A percentile compares a stretch with the other conserved stretches of the same genome.
Evolutionary conservation across 2,888 invertebrate species (phyloP).

Genomic region (Polydrusus cervinus): DNA sequence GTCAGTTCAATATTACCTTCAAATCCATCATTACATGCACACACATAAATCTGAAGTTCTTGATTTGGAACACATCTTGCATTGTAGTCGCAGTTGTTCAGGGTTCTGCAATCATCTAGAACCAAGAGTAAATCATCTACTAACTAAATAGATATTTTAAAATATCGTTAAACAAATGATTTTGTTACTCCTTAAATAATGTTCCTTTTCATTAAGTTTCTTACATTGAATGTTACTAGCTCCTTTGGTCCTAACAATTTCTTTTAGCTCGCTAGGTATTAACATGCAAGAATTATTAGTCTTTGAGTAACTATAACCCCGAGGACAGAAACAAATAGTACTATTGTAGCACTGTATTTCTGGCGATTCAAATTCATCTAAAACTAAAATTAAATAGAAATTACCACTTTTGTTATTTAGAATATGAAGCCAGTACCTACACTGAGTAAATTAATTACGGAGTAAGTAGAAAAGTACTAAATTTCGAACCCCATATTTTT

Average conservation of each 20-base stretch:
- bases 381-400: conserved; percentile 6
- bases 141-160: background rate
- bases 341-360: conserved; percentile 26
- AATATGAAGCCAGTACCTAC: too few species aligned
- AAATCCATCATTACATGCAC: conserved; percentile 83
- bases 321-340: conserved; percentile 70
- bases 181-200: too few species aligned
- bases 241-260: conserved; percentile 69
- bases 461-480: too few species aligned
- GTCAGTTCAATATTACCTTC: conserved; percentile 48
- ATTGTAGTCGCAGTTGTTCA: conserved; percentile 86
- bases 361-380: conserved; percentile 30
- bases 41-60: conserved; percentile 73
- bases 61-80: conserved; percentile 83
- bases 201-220: background rate
- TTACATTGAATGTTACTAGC: conserved; percentile 66
- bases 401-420: too few species aligned
- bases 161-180: too few species aligned
- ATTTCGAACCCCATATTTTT: too few species aligned
- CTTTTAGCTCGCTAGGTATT: conserved; percentile 58
- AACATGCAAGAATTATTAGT: conserved; percentile 57
- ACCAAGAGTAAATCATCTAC: background rate
- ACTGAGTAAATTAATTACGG: too few species aligned
- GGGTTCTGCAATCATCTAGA: conserved; percentile 76
- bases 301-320: conserved; percentile 68